Evolutionary conservation across 2,888 invertebrate genomes (phyloP), one percentile per base, ranked within the genome.

Genomic region (Steinernema scapterisci): DNA sequence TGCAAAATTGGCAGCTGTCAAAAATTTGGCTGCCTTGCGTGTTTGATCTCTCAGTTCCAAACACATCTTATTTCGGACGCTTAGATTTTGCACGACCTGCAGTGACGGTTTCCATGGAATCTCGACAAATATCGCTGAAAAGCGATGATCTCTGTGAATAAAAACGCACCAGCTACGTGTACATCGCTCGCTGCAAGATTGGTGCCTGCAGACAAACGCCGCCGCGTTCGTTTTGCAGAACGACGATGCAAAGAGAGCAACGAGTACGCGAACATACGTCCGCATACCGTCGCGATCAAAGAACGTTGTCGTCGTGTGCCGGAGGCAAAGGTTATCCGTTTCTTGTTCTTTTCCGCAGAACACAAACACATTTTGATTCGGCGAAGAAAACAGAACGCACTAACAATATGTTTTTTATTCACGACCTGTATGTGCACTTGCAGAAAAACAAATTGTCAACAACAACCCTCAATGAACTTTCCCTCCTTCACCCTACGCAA

Each of bases 371-470:
- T 25, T 25, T 25, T 27, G 38, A 27, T 63, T 31, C 31, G 16
- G 16, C 31, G 63, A 63, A 52, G 48, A 52, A 52, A 52, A 11
- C 11, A 21, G 21, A n/a, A 23, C 23, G 19, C n/a, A 16, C 16
- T 19, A 27, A 63, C 27, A 63, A 63, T 31, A 63, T 63, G 21
- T 27, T 16, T 63, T 54, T 25, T 54, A 11, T 19, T 19, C 25
- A 11, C 25, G 31, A 63, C 7, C 21, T 63, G 63, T 38, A 16
- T 16, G 16, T 38, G 63, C 31, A 63, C 63, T 63, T 31, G 31
- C 31, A 31, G 63, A 63, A 63, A 63, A 63, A 63, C 63, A 63
- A 54, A 54, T 23, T 54, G 54, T 54, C 54, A 54, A 54, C 54
- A 54, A 21, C 54, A 9, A 54, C 19, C 16, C 54, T 13, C 25